A percentile compares a stretch with the other conserved stretches of the same genome.
Conservation (phyloP, 2,797 vertebrate genomes). For the Nyctalus aviator region DNA sequence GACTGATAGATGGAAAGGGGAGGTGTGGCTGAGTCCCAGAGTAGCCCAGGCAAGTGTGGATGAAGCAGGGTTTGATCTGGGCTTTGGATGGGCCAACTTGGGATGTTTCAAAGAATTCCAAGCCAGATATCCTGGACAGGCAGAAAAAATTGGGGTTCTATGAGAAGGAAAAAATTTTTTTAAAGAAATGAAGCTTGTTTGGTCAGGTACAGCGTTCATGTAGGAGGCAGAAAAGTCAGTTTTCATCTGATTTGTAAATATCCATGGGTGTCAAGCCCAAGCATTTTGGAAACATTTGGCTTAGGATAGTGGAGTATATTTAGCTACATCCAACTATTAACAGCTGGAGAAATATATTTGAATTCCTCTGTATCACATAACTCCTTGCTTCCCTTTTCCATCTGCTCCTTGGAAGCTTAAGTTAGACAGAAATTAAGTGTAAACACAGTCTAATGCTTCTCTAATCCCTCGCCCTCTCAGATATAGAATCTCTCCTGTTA, state of each 20-base stretch:
- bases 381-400: not conserved
- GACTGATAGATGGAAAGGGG: too few species aligned
- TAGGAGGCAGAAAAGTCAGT: not conserved
- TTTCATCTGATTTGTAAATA: not conserved
- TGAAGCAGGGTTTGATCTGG: not conserved
- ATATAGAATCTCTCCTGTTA: not conserved
- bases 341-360: not conserved
- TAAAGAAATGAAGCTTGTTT: constrained; percentile 22
- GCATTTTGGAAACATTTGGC: not conserved
- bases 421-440: not conserved
- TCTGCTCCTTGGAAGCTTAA: not conserved
- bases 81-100: not conserved
- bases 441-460: not conserved
- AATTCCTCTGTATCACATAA: not conserved
- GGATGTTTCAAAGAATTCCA: not conserved
- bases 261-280: not conserved
- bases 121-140: not conserved
- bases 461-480: not conserved
- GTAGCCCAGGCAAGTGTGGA: rapidly evolving
- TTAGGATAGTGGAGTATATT: not conserved
- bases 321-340: not conserved
- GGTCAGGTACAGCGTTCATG: not conserved
- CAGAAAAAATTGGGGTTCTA: not conserved
- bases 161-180: not conserved
- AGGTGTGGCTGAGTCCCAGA: too few species aligned